Evolutionary conservation across 2,113 vertebrate species (phyloP).

Genomic region (Benitochromis conjunctus): DNA sequence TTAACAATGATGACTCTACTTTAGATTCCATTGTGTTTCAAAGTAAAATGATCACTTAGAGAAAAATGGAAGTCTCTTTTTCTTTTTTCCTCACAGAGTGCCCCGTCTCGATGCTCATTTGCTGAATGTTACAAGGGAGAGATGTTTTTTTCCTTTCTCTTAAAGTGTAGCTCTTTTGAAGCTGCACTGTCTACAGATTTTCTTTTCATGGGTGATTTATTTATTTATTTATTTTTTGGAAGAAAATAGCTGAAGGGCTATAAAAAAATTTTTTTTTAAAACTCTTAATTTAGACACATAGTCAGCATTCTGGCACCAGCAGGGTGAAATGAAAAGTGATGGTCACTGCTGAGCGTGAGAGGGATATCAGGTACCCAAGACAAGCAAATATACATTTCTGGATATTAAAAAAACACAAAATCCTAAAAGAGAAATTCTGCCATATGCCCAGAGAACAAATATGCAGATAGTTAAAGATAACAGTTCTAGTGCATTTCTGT

Average conservation of each 20-base stretch:
- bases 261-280: neutral
- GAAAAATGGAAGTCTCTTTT: neutral
- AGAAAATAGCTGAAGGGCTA: neutral
- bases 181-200: neutral
- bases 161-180: neutral
- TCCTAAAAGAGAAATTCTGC: neutral
- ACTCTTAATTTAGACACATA: neutral
- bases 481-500: neutral
- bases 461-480: neutral
- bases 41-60: neutral
- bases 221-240: neutral
- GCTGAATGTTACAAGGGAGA: neutral
- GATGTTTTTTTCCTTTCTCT: accelerated
- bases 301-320: neutral
- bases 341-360: neutral
- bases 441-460: neutral
- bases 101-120: neutral
- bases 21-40: neutral
- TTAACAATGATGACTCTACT: neutral
- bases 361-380: neutral
- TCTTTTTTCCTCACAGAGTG: neutral
- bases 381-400: neutral
- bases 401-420: neutral
- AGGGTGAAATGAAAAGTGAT: neutral
- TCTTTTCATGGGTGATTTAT: neutral